These are phyloP conservation scores for Isichthys henryi DNA, from an alignment of 2,113 vertebrate species.

Conservation along the genomic window DNA sequence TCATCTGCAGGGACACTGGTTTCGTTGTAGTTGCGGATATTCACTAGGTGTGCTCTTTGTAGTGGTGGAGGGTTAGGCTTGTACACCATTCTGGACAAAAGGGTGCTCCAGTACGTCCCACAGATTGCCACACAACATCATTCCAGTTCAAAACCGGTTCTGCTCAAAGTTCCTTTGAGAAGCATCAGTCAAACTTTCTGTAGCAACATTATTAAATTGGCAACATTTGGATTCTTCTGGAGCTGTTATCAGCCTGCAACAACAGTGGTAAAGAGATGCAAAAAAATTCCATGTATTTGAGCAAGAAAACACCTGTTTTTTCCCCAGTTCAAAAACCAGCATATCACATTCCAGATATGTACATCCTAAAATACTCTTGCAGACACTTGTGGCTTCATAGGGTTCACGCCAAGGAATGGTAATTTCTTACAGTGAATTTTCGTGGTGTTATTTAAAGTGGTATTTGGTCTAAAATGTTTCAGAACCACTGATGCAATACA, in stretches of 20 bases:
- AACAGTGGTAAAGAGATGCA: slow-evolving; percentile 12
- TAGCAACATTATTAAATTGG: neutral
- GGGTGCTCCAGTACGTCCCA: neutral
- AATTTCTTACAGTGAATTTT: neutral
- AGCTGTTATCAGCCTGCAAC: neutral
- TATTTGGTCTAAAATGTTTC: neutral
- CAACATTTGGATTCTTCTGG: neutral
- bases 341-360: neutral
- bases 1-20: neutral
- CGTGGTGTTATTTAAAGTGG: neutral
- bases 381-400: neutral
- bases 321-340: neutral
- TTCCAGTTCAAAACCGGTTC: neutral
- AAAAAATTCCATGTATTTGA: slow-evolving; percentile 32
- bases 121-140: neutral
- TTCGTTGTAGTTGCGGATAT: neutral
- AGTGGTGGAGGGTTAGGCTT: neutral
- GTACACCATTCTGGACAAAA: neutral
- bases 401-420: neutral
- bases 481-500: neutral
- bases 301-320: slow-evolving; percentile 27
- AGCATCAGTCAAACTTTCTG: neutral
- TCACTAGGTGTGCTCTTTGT: neutral
- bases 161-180: neutral
- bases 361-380: neutral